These are phyloP conservation scores for Eremophila alpestris DNA, from an alignment of 2,797 vertebrate genomes.

Conservation along the genomic window DNA sequence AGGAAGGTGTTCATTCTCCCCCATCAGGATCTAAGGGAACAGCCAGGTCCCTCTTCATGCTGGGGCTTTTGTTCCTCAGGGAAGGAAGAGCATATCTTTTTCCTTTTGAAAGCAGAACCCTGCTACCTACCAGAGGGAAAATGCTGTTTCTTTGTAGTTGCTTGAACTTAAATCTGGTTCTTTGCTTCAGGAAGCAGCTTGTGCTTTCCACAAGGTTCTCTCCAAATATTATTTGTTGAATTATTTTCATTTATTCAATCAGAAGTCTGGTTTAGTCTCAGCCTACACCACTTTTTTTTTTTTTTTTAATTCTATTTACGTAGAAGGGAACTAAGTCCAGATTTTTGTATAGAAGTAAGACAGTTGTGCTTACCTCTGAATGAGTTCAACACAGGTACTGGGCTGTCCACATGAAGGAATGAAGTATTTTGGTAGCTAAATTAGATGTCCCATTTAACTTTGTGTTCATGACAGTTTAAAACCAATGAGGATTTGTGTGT, in stretches of 20 bases:
- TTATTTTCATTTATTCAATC: not conserved
- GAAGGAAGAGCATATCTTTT: not conserved
- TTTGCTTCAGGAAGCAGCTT: not conserved
- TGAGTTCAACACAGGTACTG: not conserved
- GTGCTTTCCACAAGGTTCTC: not conserved
- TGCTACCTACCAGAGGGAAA: not conserved
- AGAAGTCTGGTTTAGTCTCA: not conserved
- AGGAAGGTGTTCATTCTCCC: not conserved
- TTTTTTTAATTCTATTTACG: not conserved
- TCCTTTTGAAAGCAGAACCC: not conserved
- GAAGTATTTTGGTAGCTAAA: not conserved
- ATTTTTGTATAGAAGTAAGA: not conserved
- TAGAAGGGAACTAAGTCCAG: not conserved
- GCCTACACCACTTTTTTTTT: not conserved
- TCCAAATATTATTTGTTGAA: not conserved
- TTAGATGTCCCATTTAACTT: not conserved
- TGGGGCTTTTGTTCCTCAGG: not conserved
- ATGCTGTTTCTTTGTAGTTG: not conserved
- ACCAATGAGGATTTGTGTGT: not conserved
- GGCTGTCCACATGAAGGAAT: not conserved
- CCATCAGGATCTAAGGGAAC: not conserved
- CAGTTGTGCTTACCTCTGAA: no score
- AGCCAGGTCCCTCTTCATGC: accelerated
- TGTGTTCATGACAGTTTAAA: not conserved
- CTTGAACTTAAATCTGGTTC: not conserved